Evolutionary conservation across 1,140 invertebrate species (phyloP), one percentile per base, ranked within the genome.

Genomic region (Drosophila ironensis): DNA sequence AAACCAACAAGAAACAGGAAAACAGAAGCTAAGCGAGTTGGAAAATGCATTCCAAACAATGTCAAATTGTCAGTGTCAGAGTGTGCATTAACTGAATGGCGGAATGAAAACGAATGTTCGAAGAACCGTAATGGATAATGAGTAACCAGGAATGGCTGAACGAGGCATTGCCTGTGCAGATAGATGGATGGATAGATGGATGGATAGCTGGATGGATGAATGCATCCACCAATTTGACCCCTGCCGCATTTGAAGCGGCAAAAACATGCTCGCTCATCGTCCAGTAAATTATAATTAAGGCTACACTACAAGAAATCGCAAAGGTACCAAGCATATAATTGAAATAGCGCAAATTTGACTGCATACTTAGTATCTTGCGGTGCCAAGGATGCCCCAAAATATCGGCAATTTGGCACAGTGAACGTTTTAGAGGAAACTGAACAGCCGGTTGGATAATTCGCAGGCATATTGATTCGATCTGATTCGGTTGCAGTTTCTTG

Each of bases 381-480:
- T n/a, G n/a, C n/a, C n/a, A n/a, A n/a, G n/a, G n/a, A n/a, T n/a
- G n/a, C n/a, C n/a, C n/a, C n/a, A n/a, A n/a, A n/a, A n/a, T n/a
- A n/a, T n/a, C n/a, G n/a, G n/a, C n/a, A n/a, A n/a, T n/a, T n/a
- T n/a, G n/a, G n/a, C n/a, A n/a, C n/a, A n/a, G n/a, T n/a, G n/a
- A n/a, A 33, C 12, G 22, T 22, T 22, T 47, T 61, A 61, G 40
- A 11, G 12, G 5, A 1, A 28, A 6, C 14, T 2, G 37, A 12
- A 7, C 28, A 20, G n/a, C 2, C 22, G 9, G 22, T 38, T 27
- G 12, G 8, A 24, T 56, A 80, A 50, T 77, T 20, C 47, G 69
- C 38, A 57, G 50, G 52, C 51, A 70, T 80, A 78, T 80, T 80
- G 63, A 80, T 80, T 53, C 42, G 47, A 40, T 77, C 51, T 48